phyloP scores from a whole-genome alignment of 1,140 invertebrate genomes.

The Bombus ignitus region DNA sequence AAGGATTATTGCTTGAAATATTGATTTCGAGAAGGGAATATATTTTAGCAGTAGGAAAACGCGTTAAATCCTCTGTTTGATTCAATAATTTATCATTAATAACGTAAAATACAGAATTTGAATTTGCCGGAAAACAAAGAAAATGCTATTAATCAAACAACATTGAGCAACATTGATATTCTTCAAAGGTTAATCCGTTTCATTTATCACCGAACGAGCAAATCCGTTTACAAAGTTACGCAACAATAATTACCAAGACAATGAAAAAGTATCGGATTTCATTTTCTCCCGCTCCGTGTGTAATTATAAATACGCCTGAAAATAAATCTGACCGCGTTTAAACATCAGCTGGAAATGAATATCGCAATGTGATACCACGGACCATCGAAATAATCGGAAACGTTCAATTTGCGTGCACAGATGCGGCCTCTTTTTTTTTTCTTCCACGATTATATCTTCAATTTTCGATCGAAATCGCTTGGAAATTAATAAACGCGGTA shows the following conservation, averaged over 20 bases:
- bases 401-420: background rate
- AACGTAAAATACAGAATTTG: no score
- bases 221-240: background rate
- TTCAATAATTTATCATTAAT: no score
- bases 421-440: background rate
- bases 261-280: background rate
- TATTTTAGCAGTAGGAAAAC: no score
- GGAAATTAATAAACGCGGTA: constrained; percentile 19
- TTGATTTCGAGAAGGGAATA: no score
- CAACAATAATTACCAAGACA: background rate
- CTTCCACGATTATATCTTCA: background rate
- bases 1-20: no score
- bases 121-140: background rate
- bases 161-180: background rate
- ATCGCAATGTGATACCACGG: background rate
- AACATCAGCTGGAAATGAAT: background rate
- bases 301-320: background rate
- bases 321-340: constrained; percentile 5
- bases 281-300: background rate
- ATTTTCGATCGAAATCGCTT: background rate
- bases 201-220: background rate
- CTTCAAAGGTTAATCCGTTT: background rate
- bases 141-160: background rate
- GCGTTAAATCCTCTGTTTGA: no score
- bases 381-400: background rate